phyloP scores from a whole-genome alignment of 2,797 vertebrate species.

The Muscicapa comitata region DNA sequence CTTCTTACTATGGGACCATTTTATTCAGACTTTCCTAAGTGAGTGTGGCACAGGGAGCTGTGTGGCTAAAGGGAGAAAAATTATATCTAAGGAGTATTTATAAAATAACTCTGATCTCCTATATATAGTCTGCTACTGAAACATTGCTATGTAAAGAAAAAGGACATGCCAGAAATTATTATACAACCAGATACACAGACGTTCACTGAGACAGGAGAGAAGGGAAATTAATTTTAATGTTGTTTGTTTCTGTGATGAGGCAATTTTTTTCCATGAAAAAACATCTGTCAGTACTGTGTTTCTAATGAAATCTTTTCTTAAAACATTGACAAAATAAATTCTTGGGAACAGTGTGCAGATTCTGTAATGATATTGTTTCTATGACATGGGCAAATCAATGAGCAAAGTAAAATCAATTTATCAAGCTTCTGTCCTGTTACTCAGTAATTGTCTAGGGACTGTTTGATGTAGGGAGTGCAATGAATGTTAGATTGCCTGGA shows the following conservation, averaged over 20 bases:
- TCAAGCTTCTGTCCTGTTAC: conserved; percentile 7
- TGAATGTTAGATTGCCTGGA: background rate
- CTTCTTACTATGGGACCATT: background rate
- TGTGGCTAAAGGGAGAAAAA: background rate
- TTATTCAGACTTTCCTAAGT: background rate
- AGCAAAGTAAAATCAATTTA: conserved; percentile 57
- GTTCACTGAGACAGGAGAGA: background rate
- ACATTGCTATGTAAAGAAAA: background rate
- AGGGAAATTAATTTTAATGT: background rate
- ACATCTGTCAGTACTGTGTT: background rate
- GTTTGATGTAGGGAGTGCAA: background rate
- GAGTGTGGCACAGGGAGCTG: background rate
- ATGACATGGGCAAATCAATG: conserved; percentile 30
- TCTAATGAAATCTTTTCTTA: conserved; percentile 21
- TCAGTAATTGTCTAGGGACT: conserved; percentile 25
- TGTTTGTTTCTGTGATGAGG: conserved; percentile 10
- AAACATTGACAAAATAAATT: background rate
- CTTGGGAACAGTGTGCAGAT: conserved; percentile 12
- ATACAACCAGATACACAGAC: background rate
- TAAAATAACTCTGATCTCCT: background rate
- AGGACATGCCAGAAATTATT: background rate
- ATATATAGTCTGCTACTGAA: background rate
- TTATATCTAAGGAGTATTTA: background rate
- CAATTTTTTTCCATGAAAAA: background rate
- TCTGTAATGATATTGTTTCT: conserved; percentile 31